A percentile compares a stretch with the other conserved stretches of the same genome.
phyloP scores from a whole-genome alignment of 2,888 invertebrate genomes.

The Trissoscelio sp. region DNA sequence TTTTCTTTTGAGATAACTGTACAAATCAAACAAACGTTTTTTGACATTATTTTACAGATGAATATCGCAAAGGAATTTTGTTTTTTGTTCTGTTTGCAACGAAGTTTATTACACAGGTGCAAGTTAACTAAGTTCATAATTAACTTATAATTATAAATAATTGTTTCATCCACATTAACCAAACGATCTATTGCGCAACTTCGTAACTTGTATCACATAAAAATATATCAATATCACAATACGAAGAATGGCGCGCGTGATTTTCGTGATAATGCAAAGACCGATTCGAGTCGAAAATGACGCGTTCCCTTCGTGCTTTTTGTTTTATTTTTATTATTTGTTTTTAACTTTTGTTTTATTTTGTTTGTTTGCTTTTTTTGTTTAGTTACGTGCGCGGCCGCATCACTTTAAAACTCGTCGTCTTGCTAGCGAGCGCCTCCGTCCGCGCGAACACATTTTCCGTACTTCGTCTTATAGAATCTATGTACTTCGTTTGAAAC shows the following conservation, averaged over 20 bases:
- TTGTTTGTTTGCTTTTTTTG: conserved; percentile 11
- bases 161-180: conserved; percentile 25
- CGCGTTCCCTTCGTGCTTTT: conserved; percentile 25
- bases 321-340: conserved; percentile 12
- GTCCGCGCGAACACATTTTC: conserved; percentile 82
- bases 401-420: conserved; percentile 82
- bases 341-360: conserved; percentile 8
- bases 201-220: conserved; percentile 67
- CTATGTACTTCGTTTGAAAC: conserved; percentile 80
- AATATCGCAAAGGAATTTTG: too few relatives aligned
- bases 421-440: conserved; percentile 82
- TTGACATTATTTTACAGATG: too few relatives aligned
- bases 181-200: conserved; percentile 32
- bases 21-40: not conserved
- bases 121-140: conserved; percentile 12
- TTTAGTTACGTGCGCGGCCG: conserved; percentile 79
- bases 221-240: conserved; percentile 69
- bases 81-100: not conserved
- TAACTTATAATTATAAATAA: conserved; percentile 55
- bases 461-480: conserved; percentile 81
- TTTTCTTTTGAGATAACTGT: conserved; percentile 72
- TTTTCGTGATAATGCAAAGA: conserved; percentile 20
- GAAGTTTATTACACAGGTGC: conserved; percentile 21
- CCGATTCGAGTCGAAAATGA: conserved; percentile 12
- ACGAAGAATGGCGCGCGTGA: conserved; percentile 37